Conservation (phyloP, 2,113 vertebrate genomes). For the Tinamus guttatus region DNA sequence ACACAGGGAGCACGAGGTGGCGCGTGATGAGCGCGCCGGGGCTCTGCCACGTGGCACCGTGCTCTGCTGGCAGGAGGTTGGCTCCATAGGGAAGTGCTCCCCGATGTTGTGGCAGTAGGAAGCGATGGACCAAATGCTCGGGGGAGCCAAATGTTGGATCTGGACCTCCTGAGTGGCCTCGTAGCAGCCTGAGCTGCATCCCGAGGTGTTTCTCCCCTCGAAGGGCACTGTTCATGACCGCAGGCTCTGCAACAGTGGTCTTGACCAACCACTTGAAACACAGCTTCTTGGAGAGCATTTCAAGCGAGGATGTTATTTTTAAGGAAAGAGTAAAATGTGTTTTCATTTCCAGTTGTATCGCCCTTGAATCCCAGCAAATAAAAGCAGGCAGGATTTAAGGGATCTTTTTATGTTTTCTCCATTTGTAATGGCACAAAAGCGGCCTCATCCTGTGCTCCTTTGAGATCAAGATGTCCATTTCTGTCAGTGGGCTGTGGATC, state of each 20-base stretch:
- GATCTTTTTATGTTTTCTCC: background rate
- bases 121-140: background rate
- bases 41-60: background rate
- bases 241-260: no score
- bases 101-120: background rate
- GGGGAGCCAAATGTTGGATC: background rate
- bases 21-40: background rate
- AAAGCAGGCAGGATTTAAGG: background rate
- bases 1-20: no score
- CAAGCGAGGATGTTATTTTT: background rate
- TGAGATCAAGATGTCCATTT: accelerated
- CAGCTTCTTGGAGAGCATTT: background rate
- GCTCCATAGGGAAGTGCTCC: background rate
- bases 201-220: no score
- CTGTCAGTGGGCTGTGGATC: background rate
- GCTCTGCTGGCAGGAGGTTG: background rate
- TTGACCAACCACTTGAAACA: background rate
- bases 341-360: background rate
- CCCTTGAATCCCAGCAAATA: background rate
- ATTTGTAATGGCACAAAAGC: no score
- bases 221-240: no score
- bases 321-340: background rate
- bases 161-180: background rate
- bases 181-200: background rate
- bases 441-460: accelerated